phyloP scores from a whole-genome alignment of 1,140 invertebrate genomes.

The Zaprionus tsacasi region DNA sequence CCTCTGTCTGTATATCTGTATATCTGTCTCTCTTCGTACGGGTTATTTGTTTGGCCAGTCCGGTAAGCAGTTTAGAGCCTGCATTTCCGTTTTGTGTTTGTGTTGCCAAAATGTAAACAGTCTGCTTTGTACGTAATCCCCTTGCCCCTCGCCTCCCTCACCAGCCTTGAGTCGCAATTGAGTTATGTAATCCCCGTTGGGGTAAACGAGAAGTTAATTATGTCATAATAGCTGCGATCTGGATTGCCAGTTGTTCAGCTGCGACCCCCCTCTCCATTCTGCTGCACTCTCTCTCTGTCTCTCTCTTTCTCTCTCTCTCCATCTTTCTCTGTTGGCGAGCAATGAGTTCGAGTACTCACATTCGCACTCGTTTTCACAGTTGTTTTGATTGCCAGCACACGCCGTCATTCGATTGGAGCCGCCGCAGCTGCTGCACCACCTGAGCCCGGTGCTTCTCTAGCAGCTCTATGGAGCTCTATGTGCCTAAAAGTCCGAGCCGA shows the following conservation, averaged over 20 bases:
- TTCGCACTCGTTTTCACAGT: constrained; percentile 24
- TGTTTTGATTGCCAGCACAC: constrained; percentile 46
- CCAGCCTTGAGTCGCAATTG: constrained; percentile 35
- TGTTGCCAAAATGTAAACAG: constrained; percentile 78
- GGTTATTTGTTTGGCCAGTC: constrained; percentile 73
- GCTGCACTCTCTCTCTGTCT: constrained; percentile 8
- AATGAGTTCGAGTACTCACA: not conserved
- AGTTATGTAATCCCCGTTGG: constrained; percentile 72
- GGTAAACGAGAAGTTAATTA: constrained; percentile 75
- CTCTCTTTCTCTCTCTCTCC: constrained; percentile 12
- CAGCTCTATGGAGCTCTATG: constrained; percentile 19
- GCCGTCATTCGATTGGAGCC: constrained; percentile 35
- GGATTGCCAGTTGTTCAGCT: constrained; percentile 47
- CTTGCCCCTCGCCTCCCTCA: constrained; percentile 20
- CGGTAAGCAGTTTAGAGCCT: constrained; percentile 63
- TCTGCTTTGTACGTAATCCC: constrained; percentile 73
- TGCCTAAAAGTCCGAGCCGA: constrained; percentile 14
- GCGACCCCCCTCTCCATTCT: constrained; percentile 5
- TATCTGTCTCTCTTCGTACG: constrained; percentile 42
- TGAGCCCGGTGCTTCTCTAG: not conserved
- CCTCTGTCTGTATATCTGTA: not conserved
- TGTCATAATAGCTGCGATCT: constrained; percentile 69
- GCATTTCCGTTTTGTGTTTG: constrained; percentile 63
- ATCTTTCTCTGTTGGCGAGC: not conserved
- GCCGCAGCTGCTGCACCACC: constrained; percentile 5